Conservation (phyloP, 1,140 invertebrate species). For the Euwallacea fornicatus region DNA sequence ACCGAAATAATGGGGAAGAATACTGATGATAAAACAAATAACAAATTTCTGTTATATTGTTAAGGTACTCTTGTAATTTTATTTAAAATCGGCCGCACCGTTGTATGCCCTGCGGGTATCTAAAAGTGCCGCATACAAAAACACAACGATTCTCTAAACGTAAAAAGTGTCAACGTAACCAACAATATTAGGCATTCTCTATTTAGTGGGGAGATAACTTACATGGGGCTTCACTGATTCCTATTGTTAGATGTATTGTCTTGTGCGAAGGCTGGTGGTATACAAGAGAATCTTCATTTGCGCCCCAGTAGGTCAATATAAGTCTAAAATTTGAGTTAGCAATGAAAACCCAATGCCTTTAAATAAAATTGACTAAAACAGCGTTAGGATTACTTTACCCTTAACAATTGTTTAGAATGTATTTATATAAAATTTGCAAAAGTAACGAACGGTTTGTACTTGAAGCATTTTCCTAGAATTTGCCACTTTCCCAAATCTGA, state of each 20-base stretch:
- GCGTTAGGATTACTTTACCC: constrained; percentile 52
- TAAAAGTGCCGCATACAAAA: constrained; percentile 1
- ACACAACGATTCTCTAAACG: constrained; percentile 33
- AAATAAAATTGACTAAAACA: constrained; percentile 47
- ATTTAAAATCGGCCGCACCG: constrained; percentile 9
- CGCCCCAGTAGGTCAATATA: constrained; percentile 6
- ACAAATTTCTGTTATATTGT: constrained; percentile 22
- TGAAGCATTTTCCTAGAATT: constrained; percentile 52
- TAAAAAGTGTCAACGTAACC: constrained; percentile 33
- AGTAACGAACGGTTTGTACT: constrained; percentile 55
- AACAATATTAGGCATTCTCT: constrained; percentile 12
- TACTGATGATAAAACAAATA: constrained; percentile 10
- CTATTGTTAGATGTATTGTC: constrained; percentile 1
- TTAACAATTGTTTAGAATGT: constrained; percentile 52
- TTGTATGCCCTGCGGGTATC: neutral
- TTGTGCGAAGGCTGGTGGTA: constrained; percentile 6
- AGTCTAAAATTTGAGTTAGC: constrained; percentile 6
- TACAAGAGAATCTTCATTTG: neutral
- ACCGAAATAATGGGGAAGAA: constrained; percentile 1
- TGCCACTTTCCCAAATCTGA: constrained; percentile 43
- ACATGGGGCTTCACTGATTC: no score
- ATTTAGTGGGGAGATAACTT: neutral
- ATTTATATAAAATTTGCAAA: constrained; percentile 54
- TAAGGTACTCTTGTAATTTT: constrained; percentile 31
- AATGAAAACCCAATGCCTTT: constrained; percentile 11